phyloP scores from a whole-genome alignment of 2,888 invertebrate species.

The Trachelus stipa region DNA sequence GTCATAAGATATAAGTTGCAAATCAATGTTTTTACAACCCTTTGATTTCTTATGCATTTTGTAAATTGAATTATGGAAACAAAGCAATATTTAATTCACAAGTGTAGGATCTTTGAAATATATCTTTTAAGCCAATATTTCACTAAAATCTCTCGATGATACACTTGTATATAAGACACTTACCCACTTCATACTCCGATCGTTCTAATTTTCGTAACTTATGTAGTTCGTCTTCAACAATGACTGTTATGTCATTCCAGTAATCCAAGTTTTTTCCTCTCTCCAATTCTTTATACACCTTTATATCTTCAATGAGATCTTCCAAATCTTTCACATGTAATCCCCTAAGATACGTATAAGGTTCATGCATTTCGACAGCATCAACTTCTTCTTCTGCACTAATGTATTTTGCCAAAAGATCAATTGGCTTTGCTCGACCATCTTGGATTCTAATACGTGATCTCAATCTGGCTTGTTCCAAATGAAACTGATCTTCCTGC shows the following conservation, averaged over 20 bases:
- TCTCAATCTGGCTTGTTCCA: conserved; percentile 94
- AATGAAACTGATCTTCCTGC: conserved; percentile 97
- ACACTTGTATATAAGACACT: conserved; percentile 19
- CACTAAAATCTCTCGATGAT: conserved; percentile 58
- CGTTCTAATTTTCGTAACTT: conserved; percentile 83
- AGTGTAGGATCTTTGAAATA: too few species aligned
- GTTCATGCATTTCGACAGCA: conserved; percentile 98
- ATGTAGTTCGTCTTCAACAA: conserved; percentile 92
- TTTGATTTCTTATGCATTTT: too few species aligned
- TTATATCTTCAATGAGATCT: conserved; percentile 96
- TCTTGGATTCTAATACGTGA: conserved; percentile 97
- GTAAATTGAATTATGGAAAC: too few species aligned
- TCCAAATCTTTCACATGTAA: conserved; percentile 91
- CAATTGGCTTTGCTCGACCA: conserved; percentile 97
- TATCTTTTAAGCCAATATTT: conserved; percentile 43
- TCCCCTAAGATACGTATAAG: conserved; percentile 94
- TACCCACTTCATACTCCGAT: conserved; percentile 72
- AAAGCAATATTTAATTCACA: too few species aligned
- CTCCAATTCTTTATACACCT: conserved; percentile 93
- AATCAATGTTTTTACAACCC: background rate
- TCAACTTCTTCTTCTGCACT: conserved; percentile 90
- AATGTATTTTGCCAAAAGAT: conserved; percentile 95
- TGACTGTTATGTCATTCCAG: conserved; percentile 96
- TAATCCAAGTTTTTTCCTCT: conserved; percentile 88
- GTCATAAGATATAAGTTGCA: background rate